Evolutionary conservation across 1,140 invertebrate genomes (phyloP), one percentile per base, ranked within the genome.

Genomic region (Manduca sexta): DNA sequence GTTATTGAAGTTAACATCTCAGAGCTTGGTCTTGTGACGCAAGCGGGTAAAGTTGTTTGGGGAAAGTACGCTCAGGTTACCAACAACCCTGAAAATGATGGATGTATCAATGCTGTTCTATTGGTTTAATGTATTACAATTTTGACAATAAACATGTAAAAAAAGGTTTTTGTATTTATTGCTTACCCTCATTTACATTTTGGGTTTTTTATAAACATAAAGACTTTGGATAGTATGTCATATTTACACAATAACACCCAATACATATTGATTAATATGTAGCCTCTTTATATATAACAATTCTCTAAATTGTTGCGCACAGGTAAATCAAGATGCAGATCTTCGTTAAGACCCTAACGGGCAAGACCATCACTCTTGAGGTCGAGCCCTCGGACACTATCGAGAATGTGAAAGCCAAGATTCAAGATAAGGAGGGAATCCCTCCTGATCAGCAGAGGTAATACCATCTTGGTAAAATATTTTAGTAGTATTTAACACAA

Each of bases 1-100:
- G 92, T 99, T 0, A 94, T 99, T 54, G 97, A 99, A 91, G 94
- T 99, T 0, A 99, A 99, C 81, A 97, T 99, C 60, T 98, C 96
- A 41, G 98, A 99, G 87, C 88, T 99, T 38, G 98, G 98, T 88
- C 88, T 99, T 37, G 98, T 99, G 0, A 99, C 98, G 7, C 97
- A 99, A 84, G 94, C 95, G 29, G 98, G 98, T 48, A 99, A 99
- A 92, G 97, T 99, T 52, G 96, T 99, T 1, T 99, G 98, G 98
- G 98, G 98, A 57, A 99, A 99, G 90, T 99, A 98, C 88, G 98
- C 98, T 0, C 98, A 99, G 86, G 97, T 99, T 11, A 99, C 98
- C 0, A 99, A 99, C 82, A 97, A 99, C 88, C 98, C 98, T 5
- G 98, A 99, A 85, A 99, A 99, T 88, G 98, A 99, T 91, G 98